Evolutionary conservation across 2,797 vertebrate genomes (phyloP).

Genomic region (Pteropus rufus): DNA sequence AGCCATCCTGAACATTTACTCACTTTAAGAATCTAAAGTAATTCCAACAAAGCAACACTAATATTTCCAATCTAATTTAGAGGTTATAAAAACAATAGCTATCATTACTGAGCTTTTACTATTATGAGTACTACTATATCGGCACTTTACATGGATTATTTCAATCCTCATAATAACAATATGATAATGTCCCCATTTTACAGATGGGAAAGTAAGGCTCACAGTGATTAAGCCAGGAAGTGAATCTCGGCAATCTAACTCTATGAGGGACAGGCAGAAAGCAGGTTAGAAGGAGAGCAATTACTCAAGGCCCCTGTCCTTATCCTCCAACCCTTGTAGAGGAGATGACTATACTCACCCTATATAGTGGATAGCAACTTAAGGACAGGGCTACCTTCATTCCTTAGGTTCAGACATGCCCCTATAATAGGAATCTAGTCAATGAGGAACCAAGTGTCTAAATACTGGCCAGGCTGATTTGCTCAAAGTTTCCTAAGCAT

Average conservation of each 20-base stretch:
- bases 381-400: not conserved
- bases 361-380: not conserved
- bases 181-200: not conserved
- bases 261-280: not conserved
- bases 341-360: not conserved
- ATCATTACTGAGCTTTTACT: not conserved
- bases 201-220: not conserved
- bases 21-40: constrained; percentile 10
- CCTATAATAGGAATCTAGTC: not conserved
- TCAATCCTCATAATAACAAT: not conserved
- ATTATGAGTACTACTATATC: not conserved
- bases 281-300: not conserved
- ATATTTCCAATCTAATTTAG: not conserved
- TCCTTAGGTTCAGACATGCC: not conserved
- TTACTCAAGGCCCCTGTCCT: not conserved
- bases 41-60: not conserved
- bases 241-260: not conserved
- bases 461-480: not conserved
- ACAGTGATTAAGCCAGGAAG: not conserved
- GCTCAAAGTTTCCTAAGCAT: not conserved
- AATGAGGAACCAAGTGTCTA: not conserved
- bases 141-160: not conserved
- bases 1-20: not conserved
- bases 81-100: not conserved
- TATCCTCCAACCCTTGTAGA: not conserved